Base-by-base conservation (phyloP, 2,113 vertebrate genomes). In the Oophaga pumilio region DNA sequence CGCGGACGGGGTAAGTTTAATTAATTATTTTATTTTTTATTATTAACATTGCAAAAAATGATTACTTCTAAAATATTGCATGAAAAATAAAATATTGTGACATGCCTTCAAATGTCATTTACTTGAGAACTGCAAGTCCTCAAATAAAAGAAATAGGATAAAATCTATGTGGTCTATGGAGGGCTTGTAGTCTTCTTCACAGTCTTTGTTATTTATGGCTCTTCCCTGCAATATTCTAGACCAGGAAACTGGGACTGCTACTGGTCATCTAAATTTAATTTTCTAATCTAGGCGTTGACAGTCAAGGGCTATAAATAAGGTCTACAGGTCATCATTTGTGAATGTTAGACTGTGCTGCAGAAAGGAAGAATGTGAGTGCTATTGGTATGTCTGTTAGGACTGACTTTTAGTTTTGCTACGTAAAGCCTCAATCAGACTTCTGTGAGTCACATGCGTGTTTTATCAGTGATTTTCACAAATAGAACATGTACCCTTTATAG, bases 1-100 rank as follows among this genome's bases (percentile, higher is more conserved):
- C 94, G 96, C 0, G 97, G 96, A 0, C 93, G 96, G 95, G 98
- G 98, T 99, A 84, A 90, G 93, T 10, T 26, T 26, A 8, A 24
- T 53, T 2, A 6, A 0, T n/a, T n/a, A n/a, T 76, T 49, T 76
- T 4, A 13, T 26, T 2, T 68, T 9, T 3, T 7, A 17, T 3
- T 7, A 17, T 4, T 68, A 10, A 24, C 33, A 43, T 7, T 56
- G 53, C 9, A 6, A 68, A 68, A 68, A 24, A 1, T 12, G 0
- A 14, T 4, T 0, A 24, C n/a, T 68, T 12, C 66, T 13, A 26
- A 69, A 8, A 14, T 14, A 68, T 5, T 68, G 24, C 62, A 62
- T 20, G 9, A 59, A 59, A 59, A 2, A 59, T 59, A 59, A 43
- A 43, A 43, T 43, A 43, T 43, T 43, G 33, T 43, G 33, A 43